Base-by-base conservation (phyloP, 2,797 vertebrate genomes). In the Crocodylus rhombifer region DNA sequence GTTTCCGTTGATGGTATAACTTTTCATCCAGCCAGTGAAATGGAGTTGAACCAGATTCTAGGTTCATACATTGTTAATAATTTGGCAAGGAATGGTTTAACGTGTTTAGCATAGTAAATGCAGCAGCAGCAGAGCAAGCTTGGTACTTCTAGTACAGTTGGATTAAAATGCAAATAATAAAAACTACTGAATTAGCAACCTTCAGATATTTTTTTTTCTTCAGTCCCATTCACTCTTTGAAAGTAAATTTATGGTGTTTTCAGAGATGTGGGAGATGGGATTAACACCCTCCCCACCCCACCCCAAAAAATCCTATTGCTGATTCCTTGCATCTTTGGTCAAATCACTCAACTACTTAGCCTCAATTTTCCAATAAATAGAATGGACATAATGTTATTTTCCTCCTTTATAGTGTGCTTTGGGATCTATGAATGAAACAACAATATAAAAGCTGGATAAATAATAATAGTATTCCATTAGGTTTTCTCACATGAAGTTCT, bases 21-120 rank as follows among this genome's bases (percentile, higher is more conserved):
- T 80, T 92, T 95, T 92, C 84, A 87, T 67, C 69, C 51, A 89
- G 33, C 63, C 20, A 73, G 2, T n/a, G 73, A 77, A 85, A 89
- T 60, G 30, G 16, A 30, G 62, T 79, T 80, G n/a, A 87, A 58
- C 12, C 18, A 87, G 14, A 80, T 28, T 26, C 21, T 61, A 11
- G 26, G 14, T 51, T 51, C 26, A 28, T 86, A 77, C 56, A 11
- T 73, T 64, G 1, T 23, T 83, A 65, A 21, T 61, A 96, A 84
- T 2, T 16, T 84, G 42, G 3, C 33, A 78, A 11, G 80, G 28
- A 61, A 84, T 20, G 60, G 6, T 4, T 6, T 17, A 58, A 3
- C 4, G 25, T 8, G 3, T 62, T 73, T 58, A 62, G 8, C 26
- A 14, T 69, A 58, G 84, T 1, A 13, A 15, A 30, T 7, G 5